Base-by-base conservation (phyloP, 2,888 invertebrate genomes). In the Tetheella fluctuosa region DNA sequence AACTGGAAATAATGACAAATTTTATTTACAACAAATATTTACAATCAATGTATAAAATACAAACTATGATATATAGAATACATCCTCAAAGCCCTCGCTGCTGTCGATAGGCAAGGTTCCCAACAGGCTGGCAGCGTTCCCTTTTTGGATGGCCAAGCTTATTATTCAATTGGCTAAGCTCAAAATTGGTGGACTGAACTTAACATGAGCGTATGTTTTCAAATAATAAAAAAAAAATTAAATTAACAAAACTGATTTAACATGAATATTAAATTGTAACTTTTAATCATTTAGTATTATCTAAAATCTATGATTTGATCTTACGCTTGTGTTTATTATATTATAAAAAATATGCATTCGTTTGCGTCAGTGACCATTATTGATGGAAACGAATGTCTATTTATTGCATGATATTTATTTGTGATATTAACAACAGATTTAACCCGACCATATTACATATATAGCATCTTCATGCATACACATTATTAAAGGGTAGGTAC, bases 371-470 rank as follows among this genome's bases (percentile, higher is more conserved):
- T 10, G 2, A 15, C 17, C 3, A 42, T 39, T 39, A 39, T 10
- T 48, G 48, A 42, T 20, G 20, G 2, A 20, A 39, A 20, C 48
- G 10, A 17, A 20, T 20, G 48, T 48, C 3, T 48, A 25, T 48
- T 42, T 42, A 48, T n/a, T 48, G 48, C 48, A 48, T 20, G 48
- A 48, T 10, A 48, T 48, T 20, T 48, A 48, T 48, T 48, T 48
- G 20, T 48, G 20, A 48, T 48, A 48, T 20, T 48, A 48, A 20
- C n/a, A n/a, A 17, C 48, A 56, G 61, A 64, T 64, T 66, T 73
- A 74, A 73, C 66, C 63, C 58, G 25, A 55, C 65, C 67, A 66
- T 70, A 66, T 48, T 48, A 42, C 70, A 75, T 60, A 58, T 57
- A 59, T 68, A 57, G 54, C 65, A 67, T 67, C 54, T 34, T 60